Percentiles rank a stretch among this genome's conserved stretches.
Conservation (phyloP, 2,888 invertebrate genomes). For the Steinernema hermaphroditum region DNA sequence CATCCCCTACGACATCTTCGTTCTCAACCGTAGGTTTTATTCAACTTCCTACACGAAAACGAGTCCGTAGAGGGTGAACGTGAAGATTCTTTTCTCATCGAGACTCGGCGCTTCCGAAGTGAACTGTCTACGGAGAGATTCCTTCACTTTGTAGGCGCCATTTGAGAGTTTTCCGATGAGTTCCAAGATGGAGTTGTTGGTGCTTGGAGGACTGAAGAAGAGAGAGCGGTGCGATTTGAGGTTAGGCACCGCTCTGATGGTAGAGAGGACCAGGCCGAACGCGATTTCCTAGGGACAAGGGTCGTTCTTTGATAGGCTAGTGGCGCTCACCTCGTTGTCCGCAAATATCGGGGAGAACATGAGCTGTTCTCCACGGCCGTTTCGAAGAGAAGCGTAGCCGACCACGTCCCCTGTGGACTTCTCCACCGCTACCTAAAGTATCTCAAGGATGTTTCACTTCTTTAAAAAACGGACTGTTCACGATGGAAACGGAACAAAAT, state of each 20-base stretch:
- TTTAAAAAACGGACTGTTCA: no score
- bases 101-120: background rate
- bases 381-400: background rate
- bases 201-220: background rate
- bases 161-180: background rate
- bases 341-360: conserved; percentile 4
- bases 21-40: background rate
- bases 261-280: background rate
- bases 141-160: background rate
- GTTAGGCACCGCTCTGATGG: background rate
- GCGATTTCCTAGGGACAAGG: background rate
- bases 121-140: background rate
- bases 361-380: background rate
- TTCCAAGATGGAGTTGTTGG: background rate
- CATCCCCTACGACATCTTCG: conserved; percentile 18
- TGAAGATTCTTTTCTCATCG: background rate
- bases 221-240: background rate
- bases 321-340: background rate
- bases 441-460: no score
- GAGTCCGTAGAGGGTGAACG: background rate
- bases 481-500: no score
- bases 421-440: background rate
- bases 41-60: background rate
- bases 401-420: background rate
- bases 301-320: background rate